A percentile compares a stretch with the other conserved stretches of the same genome.
Evolutionary conservation across 2,113 vertebrate genomes (phyloP).

Genomic region (Uropsilus gracilis): DNA sequence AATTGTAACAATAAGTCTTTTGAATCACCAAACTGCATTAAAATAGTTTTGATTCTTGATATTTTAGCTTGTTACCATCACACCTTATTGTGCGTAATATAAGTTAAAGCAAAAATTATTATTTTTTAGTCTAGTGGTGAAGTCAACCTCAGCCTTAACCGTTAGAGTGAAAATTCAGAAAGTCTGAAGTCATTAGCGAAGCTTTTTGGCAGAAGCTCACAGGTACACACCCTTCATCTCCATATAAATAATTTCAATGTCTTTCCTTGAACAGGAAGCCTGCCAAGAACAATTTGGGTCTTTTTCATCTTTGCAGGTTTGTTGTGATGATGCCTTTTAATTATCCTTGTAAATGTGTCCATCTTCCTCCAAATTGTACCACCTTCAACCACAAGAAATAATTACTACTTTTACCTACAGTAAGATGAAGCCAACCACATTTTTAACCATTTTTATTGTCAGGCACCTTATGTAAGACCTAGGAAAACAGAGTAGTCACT

Average conservation of each 20-base stretch:
- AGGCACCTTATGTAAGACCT: background rate
- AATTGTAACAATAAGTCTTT: background rate
- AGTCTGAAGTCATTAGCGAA: background rate
- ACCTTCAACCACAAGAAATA: background rate
- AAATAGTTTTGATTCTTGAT: background rate
- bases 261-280: background rate
- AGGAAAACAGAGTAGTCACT: background rate
- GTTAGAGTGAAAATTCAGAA: background rate
- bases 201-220: background rate
- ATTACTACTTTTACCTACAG: constrained; percentile 16
- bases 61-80: background rate
- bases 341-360: constrained; percentile 16
- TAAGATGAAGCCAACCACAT: background rate
- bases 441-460: background rate
- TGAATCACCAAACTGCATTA: constrained; percentile 2
- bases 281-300: background rate
- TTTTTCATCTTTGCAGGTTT: constrained; percentile 53
- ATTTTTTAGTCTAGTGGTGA: background rate
- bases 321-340: constrained; percentile 30
- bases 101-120: background rate
- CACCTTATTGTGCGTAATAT: background rate
- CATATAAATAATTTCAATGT: background rate
- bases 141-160: background rate
- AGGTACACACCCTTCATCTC: background rate
- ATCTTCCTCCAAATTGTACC: background rate